A percentile compares a stretch with the other conserved stretches of the same genome.
phyloP scores from a whole-genome alignment of 2,797 vertebrate species.

The Trematomus bernacchii region DNA sequence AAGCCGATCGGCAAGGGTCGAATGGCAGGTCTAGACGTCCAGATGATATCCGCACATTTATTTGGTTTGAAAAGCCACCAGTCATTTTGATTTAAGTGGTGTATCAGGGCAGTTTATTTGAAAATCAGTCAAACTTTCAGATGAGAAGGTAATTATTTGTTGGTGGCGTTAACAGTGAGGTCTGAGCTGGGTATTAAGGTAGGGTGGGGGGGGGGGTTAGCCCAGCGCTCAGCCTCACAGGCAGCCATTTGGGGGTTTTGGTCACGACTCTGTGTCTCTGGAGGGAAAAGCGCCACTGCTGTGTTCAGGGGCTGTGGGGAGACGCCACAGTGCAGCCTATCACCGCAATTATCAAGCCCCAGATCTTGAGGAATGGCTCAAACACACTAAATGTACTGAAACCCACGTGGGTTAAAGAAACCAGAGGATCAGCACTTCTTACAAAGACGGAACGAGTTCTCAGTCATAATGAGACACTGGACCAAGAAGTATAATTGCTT shows the following conservation, averaged over 20 bases:
- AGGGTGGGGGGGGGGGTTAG: constrained; percentile 5
- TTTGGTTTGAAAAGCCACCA: constrained; percentile 47
- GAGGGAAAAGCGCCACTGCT: constrained; percentile 59
- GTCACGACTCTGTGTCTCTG: constrained; percentile 82
- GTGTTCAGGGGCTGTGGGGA: constrained; percentile 53
- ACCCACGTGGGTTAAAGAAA: constrained; percentile 29
- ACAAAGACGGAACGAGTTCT: constrained; percentile 40
- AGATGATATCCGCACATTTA: constrained; percentile 27
- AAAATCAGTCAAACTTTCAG: constrained; percentile 43
- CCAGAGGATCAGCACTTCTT: constrained; percentile 64
- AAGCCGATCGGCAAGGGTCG: constrained; percentile 50
- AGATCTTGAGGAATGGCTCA: constrained; percentile 53
- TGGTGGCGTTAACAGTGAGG: constrained; percentile 65
- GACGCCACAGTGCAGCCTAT: constrained; percentile 54
- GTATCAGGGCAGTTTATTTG: constrained; percentile 31
- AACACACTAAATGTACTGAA: constrained; percentile 55
- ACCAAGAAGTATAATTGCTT: constrained; percentile 47
- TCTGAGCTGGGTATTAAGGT: constrained; percentile 59
- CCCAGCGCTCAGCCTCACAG: constrained; percentile 44
- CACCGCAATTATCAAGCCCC: constrained; percentile 73
- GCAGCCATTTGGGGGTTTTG: constrained; percentile 77
- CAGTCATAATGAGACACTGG: constrained; percentile 38
- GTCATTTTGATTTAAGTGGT: constrained; percentile 29
- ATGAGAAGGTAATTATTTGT: constrained; percentile 57
- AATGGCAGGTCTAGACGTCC: constrained; percentile 47